Percentiles rank a stretch among this genome's conserved stretches.
Evolutionary conservation across 2,113 vertebrate species (phyloP).

Genomic region (Loxodonta africana): DNA sequence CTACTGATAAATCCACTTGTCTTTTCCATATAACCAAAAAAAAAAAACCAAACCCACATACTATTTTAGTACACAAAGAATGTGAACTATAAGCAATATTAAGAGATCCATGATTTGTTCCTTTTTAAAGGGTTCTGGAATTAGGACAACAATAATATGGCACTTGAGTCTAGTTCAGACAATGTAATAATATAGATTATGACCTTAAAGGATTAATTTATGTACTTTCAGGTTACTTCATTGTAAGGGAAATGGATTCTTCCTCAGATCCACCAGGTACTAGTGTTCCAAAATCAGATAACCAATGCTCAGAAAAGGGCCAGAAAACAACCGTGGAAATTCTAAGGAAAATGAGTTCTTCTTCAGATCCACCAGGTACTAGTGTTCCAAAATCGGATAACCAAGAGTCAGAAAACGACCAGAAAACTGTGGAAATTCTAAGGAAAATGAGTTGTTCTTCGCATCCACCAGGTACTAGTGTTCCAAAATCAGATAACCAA

Average conservation of each 20-base stretch:
- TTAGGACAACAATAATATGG: constrained; percentile 16
- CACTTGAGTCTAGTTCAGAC: constrained; percentile 49
- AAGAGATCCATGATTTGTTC: background rate
- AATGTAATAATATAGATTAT: constrained; percentile 44
- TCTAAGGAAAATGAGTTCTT: too few relatives aligned
- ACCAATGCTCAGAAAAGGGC: background rate
- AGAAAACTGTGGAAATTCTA: too few relatives aligned
- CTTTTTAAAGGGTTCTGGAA: constrained; percentile 59
- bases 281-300: background rate
- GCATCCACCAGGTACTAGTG: too few relatives aligned
- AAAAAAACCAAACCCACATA: background rate
- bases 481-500: too few relatives aligned
- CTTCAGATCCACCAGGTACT: too few relatives aligned
- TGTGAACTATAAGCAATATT: constrained; percentile 49
- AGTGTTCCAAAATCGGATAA: too few relatives aligned
- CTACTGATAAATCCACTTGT: background rate
- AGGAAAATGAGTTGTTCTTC: too few relatives aligned
- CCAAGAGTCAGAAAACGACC: too few relatives aligned
- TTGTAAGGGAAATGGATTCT: constrained; percentile 65
- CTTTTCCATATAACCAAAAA: background rate
- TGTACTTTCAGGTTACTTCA: constrained; percentile 71
- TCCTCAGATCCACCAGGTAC: background rate
- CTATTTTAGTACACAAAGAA: constrained; percentile 31
- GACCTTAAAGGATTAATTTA: constrained; percentile 59
- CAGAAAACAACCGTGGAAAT: background rate